phyloP scores from a whole-genome alignment of 2,888 invertebrate genomes.

The Hartigia nigra region DNA sequence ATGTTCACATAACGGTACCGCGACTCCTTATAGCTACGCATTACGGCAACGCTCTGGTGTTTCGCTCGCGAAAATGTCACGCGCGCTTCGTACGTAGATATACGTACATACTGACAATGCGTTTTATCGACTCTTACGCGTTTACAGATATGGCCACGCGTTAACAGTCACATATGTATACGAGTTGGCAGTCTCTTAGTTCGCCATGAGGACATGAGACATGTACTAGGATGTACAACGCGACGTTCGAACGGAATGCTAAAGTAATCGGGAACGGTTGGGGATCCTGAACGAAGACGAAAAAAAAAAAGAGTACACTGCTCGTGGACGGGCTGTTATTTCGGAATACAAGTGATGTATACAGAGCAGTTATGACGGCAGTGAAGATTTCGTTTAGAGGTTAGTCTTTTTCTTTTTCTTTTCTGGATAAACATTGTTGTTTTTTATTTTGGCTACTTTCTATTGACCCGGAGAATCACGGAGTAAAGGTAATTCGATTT shows the following conservation, averaged over 20 bases:
- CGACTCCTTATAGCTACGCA: constrained; percentile 27
- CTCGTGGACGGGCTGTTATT: background rate
- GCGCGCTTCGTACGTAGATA: background rate
- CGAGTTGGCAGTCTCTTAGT: background rate
- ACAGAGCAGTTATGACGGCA: too few relatives aligned
- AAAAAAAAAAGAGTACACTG: background rate
- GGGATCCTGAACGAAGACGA: background rate
- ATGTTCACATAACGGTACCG: constrained; percentile 48
- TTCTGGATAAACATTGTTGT: background rate
- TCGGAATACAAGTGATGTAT: background rate
- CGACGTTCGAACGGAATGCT: constrained; percentile 36
- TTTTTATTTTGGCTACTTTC: too few relatives aligned
- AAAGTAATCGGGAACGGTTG: constrained; percentile 17
- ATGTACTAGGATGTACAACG: constrained; percentile 33
- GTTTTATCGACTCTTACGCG: constrained; percentile 27
- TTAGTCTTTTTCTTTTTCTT: background rate
- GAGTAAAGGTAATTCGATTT: background rate
- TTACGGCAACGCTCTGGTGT: background rate
- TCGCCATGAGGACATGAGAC: constrained; percentile 14
- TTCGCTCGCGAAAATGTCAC: constrained; percentile 1
- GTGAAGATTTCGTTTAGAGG: background rate
- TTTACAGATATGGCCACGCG: background rate
- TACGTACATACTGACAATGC: constrained; percentile 24
- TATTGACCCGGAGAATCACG: background rate
- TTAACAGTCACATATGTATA: constrained; percentile 1